Percentiles rank a stretch among this genome's conserved stretches.
Evolutionary conservation across 2,888 invertebrate species (phyloP).

Genomic region (Mythimna impura): DNA sequence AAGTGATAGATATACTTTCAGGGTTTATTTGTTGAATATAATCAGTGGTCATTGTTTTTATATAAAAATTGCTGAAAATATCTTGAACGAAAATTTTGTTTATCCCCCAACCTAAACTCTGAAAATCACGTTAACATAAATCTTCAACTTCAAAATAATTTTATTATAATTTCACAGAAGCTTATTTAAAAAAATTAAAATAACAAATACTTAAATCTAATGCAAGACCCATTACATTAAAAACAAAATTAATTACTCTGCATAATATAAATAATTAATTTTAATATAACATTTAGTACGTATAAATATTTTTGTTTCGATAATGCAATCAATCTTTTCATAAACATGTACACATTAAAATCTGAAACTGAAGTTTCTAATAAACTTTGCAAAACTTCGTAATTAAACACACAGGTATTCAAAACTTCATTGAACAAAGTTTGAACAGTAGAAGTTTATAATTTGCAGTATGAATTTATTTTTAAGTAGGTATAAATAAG

Average conservation of each 20-base stretch:
- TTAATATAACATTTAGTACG: not conserved
- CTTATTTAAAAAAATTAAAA: not conserved
- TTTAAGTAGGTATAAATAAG: slow-evolving; percentile 10
- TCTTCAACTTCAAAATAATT: not conserved
- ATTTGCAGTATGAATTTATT: not conserved
- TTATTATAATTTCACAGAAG: not conserved
- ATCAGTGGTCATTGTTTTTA: not conserved
- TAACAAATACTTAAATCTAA: not conserved
- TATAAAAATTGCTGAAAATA: not conserved
- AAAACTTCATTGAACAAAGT: slow-evolving; percentile 29
- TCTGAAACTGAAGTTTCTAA: slow-evolving; percentile 16
- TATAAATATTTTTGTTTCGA: slow-evolving; percentile 13
- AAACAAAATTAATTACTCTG: not conserved
- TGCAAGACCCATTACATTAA: not conserved
- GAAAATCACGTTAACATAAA: not conserved
- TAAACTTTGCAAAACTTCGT: slow-evolving; percentile 42
- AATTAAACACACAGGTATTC: slow-evolving; percentile 64
- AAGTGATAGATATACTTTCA: not conserved
- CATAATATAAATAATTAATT: slow-evolving; percentile 4
- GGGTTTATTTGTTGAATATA: not conserved
- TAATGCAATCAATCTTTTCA: slow-evolving; percentile 32
- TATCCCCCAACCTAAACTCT: too few relatives aligned
- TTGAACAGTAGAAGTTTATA: slow-evolving; percentile 18
- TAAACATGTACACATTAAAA: slow-evolving; percentile 20
- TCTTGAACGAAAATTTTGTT: not conserved